phyloP scores from a whole-genome alignment of 92 coral and sea anemone species.

The Heliopora coerulea region DNA sequence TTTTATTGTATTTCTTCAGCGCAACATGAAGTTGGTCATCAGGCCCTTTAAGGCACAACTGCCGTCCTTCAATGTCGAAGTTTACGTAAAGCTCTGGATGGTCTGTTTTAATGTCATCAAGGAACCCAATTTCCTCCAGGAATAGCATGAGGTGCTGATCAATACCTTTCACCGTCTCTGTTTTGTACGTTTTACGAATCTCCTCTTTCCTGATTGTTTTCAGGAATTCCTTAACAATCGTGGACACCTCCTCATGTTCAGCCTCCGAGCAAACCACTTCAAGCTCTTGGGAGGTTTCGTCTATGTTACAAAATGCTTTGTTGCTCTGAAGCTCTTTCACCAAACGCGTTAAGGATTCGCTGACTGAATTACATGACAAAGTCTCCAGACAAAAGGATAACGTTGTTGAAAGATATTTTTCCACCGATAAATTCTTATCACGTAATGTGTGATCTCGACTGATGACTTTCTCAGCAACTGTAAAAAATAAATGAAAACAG shows the following conservation, averaged over 20 bases:
- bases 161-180: slow-evolving; percentile 36
- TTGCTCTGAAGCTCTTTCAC: slow-evolving; percentile 40
- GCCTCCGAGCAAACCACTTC: slow-evolving; percentile 47
- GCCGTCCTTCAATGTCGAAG: background rate
- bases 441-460: background rate
- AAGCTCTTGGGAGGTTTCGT: background rate
- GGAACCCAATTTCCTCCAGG: slow-evolving; percentile 7
- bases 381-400: background rate
- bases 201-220: slow-evolving; percentile 52
- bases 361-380: background rate
- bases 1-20: background rate
- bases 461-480: background rate
- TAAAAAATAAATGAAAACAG: too few relatives aligned
- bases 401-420: background rate
- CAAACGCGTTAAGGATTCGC: background rate
- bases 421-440: background rate
- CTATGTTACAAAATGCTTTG: slow-evolving; percentile 36
- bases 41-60: slow-evolving; percentile 3
- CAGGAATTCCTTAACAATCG: slow-evolving; percentile 38
- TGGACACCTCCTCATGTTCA: slow-evolving; percentile 21
- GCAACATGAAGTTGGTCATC: background rate
- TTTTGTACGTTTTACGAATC: slow-evolving; percentile 48
- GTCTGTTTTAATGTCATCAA: background rate
- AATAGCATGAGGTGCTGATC: slow-evolving; percentile 47
- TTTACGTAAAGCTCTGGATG: background rate